Base-by-base conservation (phyloP, 2,888 invertebrate species). In the Anorthoa munda region DNA sequence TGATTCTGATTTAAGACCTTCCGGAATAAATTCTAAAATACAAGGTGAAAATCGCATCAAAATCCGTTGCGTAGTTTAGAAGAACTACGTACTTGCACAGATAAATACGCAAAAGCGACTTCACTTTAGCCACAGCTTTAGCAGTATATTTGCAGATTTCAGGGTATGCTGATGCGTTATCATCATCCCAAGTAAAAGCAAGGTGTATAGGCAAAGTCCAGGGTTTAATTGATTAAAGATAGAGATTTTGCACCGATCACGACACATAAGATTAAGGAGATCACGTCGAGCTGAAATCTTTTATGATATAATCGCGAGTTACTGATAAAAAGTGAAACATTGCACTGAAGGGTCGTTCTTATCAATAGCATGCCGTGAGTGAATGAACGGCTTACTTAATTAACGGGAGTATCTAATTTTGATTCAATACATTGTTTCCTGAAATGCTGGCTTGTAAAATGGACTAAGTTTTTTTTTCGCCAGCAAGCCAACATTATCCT, bases 301-400 rank as follows among this genome's bases (percentile, higher is more conserved):
- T 65, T 76, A 64, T 56, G 59, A 64, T 55, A 81, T 12, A 21
- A 64, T 81, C 73, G 77, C 68, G 73, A 81, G 81, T 21, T 65
- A 59, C 21, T 58, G 77, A 81, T 81, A 77, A 66, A 60, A 13
- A 2, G 12, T 55, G 21, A 50, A 56, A 50, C 13, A 18, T 53
- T 26, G 46, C 17, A 31, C 12, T 66, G 23, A 56, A 67, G 51
- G 55, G 26, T 55, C 48, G 21, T 26, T n/a, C 26, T 59, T 67
- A 67, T 73, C 63, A 2, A 66, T 11, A 58, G 55, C 75, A 70
- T 69, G 80, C 58, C 13, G n/a, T 2, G 18, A 59, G 31, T n/a
- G 61, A 48, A 61, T 77, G 66, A 55, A 55, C 31, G 45, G 13
- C 18, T 4, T 55, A 0, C n/a, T 58, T 58, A 9, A 51, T 18